Conservation (phyloP, 2,113 vertebrate species). For the cattle (Bos taurus) region DNA sequence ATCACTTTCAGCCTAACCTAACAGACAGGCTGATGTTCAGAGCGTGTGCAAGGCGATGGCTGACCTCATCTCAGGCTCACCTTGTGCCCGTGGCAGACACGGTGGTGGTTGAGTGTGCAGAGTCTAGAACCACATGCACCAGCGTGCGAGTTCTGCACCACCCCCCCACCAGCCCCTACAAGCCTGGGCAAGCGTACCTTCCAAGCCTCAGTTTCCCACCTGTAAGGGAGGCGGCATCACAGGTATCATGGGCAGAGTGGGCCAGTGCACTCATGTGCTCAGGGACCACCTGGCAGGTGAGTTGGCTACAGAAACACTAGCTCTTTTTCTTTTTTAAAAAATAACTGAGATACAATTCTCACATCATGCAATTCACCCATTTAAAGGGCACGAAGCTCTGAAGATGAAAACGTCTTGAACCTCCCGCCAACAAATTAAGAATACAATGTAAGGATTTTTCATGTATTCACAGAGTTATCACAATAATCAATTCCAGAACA, state of each 20-base stretch:
- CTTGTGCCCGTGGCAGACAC: fast-evolving
- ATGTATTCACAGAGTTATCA: no score
- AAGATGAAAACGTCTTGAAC: not conserved
- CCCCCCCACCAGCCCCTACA: fast-evolving
- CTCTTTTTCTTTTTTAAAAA: not conserved
- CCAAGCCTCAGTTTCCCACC: no score
- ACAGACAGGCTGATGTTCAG: fast-evolving
- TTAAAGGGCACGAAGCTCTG: not conserved
- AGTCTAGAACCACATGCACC: not conserved
- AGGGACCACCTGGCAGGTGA: fast-evolving
- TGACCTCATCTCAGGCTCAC: fast-evolving
- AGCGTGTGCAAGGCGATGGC: not conserved
- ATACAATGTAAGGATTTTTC: not conserved
- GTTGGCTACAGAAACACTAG: not conserved
- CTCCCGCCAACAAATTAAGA: not conserved
- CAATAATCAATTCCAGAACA: not conserved
- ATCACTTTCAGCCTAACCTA: not conserved
- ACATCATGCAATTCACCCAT: fast-evolving
- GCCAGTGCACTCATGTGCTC: fast-evolving
- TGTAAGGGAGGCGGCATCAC: fast-evolving
- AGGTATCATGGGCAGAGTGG: fast-evolving
- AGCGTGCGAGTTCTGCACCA: fast-evolving
- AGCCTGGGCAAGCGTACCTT: not conserved
- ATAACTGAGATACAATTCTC: not conserved
- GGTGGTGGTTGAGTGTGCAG: fast-evolving